Evolutionary conservation across 2,888 invertebrate species (phyloP).

Genomic region (Drosophila putrida): DNA sequence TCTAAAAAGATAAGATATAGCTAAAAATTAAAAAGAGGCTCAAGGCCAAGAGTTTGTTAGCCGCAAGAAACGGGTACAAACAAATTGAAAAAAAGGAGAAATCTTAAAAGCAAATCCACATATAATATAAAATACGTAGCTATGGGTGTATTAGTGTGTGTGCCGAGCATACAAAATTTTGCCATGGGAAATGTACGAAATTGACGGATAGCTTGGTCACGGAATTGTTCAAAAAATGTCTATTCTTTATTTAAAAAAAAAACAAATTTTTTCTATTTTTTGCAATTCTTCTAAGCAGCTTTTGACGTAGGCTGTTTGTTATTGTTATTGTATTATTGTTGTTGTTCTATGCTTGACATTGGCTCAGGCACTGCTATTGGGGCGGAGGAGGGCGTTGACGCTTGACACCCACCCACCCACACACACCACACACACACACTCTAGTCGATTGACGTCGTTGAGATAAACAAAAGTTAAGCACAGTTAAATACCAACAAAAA

Average conservation of each 20-base stretch:
- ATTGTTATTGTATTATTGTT: constrained; percentile 21
- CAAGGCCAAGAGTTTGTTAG: constrained; percentile 65
- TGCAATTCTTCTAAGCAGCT: constrained; percentile 45
- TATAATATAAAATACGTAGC: background rate
- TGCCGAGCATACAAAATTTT: constrained; percentile 20
- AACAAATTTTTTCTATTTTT: constrained; percentile 34
- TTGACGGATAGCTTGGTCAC: constrained; percentile 42
- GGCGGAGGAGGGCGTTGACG: constrained; percentile 46
- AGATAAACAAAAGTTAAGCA: constrained; percentile 61
- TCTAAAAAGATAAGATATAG: constrained; percentile 50
- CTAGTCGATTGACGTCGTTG: constrained; percentile 63
- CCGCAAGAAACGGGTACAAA: constrained; percentile 47
- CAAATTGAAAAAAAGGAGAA: constrained; percentile 37
- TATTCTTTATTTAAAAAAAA: constrained; percentile 26
- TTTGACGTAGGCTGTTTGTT: constrained; percentile 60
- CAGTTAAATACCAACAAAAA: constrained; percentile 29
- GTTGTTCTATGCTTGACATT: constrained; percentile 52
- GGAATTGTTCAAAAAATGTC: constrained; percentile 53
- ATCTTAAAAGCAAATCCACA: constrained; percentile 14
- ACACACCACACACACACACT: constrained; percentile 16
- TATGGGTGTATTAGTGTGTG: background rate
- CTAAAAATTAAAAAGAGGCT: constrained; percentile 31
- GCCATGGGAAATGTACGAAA: constrained; percentile 26
- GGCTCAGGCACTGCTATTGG: constrained; percentile 43
- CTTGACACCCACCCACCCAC: constrained; percentile 62